Evolutionary conservation across 2,888 invertebrate genomes (phyloP), one percentile per base, ranked within the genome.

Genomic region (Pediacus dermestoides): DNA sequence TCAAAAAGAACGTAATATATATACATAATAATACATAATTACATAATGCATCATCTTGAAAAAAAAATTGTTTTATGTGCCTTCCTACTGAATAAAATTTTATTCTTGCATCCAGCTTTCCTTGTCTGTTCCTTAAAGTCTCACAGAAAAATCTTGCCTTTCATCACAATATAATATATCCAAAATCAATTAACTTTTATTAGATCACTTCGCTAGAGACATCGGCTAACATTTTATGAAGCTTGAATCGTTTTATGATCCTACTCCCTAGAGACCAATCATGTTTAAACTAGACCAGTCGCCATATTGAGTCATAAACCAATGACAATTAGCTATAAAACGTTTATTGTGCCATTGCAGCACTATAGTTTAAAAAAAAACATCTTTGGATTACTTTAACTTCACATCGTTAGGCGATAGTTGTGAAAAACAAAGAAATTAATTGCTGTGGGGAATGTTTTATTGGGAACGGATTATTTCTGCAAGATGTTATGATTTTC

Each of bases 271-370:
- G 64, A 53, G 70, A 54, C 67, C 67, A 68, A 70, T 70, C 67
- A 66, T 61, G 60, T 68, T 68, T 67, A 67, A 68, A 68, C 63
- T 63, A 61, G 66, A 63, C 61, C 62, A 58, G 63, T 61, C 61
- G 66, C 68, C 68, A 70, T 70, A 70, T 70, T 70, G 68, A 63
- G 61, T 51, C 64, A 68, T 68, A 70, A 68, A 70, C 65, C 68
- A 63, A 68, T 67, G 64, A 65, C 70, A 70, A 70, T 70, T 70
- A 68, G 64, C 68, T 53, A 68, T 70, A 68, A 70, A 70, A 62
- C 63, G 63, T 66, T 68, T 68, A 68, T 68, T 58, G 64, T 55
- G 51, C 23, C 8, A 23, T 3, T 4, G 9, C n/a, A 28, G 8
- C 4, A 13, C 3, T 13, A 7, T 7, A 4, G 11, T 11, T 28